Evolutionary conservation across 2,797 vertebrate species (phyloP), one percentile per base, ranked within the genome.

Genomic region (Rhynchotus rufescens): DNA sequence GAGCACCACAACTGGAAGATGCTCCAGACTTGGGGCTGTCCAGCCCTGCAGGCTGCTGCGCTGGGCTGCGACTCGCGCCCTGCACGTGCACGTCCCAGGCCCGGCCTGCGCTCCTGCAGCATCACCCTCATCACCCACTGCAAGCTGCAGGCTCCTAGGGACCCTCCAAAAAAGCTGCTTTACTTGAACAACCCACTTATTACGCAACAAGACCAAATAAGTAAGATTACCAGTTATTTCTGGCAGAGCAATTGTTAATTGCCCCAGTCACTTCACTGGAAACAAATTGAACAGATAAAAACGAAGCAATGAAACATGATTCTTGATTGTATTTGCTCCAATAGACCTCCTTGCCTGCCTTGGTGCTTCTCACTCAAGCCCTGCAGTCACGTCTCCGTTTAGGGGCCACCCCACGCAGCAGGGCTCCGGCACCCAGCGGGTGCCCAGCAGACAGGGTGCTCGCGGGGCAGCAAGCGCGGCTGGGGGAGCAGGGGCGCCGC

Each of bases 261-360:
- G 45, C 45, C 45, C 36, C 51, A 44, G n/a, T 12, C 30, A 26
- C 14, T 32, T 49, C 54, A 40, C 20, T 4, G 9, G 36, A 72
- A 89, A 77, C 72, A 44, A 22, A 17, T 7, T 19, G 26, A 32
- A 9, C 25, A 22, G 47, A n/a, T 54, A 59, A 54, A 56, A 77
- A 26, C 6, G 52, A 32, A 40, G 16, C 19, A 21, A 28, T 22
- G 23, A 34, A 60, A 60, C 23, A 64, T 1, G 61, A 21, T 42
- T 64, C 17, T 64, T 28, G 3, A 42, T 20, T 21, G 3, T 9
- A 30, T 64, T 64, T 30, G 30, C 61, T 42, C 26, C 38, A 42
- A 10, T 7, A 21, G 2, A 13, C 17, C 1, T 0, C 14, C 1
- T 0, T 13, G 34, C 26, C 60, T 44, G 67, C 36, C 74, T n/a